These are phyloP conservation scores for Yponomeuta malinellus DNA, from an alignment of 2,888 invertebrate species.

Conservation along the genomic window DNA sequence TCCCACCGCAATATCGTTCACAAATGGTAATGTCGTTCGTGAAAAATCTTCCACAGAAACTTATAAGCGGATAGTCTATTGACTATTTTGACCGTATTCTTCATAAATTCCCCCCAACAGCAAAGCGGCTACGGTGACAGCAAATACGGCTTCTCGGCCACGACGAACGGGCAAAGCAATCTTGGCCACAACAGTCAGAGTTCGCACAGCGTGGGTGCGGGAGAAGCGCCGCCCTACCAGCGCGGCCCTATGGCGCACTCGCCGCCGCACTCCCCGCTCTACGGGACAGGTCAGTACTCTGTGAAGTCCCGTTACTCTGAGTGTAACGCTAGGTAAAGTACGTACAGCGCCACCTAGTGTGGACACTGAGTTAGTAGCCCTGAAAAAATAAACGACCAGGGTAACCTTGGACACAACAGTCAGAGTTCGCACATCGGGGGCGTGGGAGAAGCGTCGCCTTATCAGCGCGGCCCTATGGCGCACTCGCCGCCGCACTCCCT, in stretches of 20 bases:
- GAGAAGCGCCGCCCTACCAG: conserved; percentile 60
- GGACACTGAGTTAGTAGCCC: no score
- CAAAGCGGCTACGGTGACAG: conserved; percentile 75
- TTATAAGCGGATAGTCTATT: no score
- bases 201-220: conserved; percentile 41
- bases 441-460: conserved; percentile 56
- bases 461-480: conserved; percentile 56
- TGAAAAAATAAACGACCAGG: conserved; percentile 33
- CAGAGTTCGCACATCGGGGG: conserved; percentile 39
- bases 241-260: conserved; percentile 59
- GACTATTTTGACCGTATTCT: no score
- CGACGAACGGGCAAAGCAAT: conserved; percentile 47
- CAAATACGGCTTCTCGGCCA: conserved; percentile 78
- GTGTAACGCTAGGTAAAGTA: neutral
- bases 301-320: neutral
- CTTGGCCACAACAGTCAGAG: conserved; percentile 43
- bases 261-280: conserved; percentile 71
- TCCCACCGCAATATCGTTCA: no score
- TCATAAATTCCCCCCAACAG: conserved; percentile 30
- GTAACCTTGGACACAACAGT: conserved; percentile 43
- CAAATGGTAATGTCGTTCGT: no score
- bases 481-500: conserved; percentile 69
- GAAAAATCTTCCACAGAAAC: no score
- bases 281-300: conserved; percentile 61
- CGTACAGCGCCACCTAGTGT: neutral